These are phyloP conservation scores for Nesogale talazaci DNA, from an alignment of 2,113 vertebrate species.

Conservation along the genomic window DNA sequence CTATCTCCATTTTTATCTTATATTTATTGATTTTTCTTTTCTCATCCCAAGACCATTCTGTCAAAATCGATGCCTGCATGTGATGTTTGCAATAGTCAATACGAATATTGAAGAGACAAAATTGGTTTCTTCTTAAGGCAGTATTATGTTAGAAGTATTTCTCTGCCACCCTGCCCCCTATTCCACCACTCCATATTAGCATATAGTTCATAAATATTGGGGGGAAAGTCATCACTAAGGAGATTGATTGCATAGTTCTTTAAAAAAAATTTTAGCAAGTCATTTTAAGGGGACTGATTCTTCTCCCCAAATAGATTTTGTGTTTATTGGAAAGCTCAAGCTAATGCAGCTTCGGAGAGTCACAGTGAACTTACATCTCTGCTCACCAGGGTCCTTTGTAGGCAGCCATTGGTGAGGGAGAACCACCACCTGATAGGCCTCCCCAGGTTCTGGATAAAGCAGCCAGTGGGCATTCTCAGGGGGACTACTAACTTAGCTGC, in stretches of 20 bases:
- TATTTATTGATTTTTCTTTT: neutral
- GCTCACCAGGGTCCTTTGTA: accelerated
- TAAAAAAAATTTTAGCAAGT: neutral
- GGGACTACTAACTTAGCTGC: neutral
- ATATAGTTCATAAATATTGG: too few relatives aligned
- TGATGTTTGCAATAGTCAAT: neutral
- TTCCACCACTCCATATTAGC: neutral
- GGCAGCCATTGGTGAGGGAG: neutral
- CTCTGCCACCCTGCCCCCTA: neutral
- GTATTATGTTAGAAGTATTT: neutral
- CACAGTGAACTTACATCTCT: neutral
- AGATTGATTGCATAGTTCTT: neutral
- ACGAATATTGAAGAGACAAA: neutral
- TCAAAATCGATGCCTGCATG: accelerated
- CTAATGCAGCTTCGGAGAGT: neutral
- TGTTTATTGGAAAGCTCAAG: neutral
- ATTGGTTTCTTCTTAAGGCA: neutral
- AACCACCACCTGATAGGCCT: accelerated
- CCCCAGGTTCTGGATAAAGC: neutral
- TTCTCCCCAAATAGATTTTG: neutral
- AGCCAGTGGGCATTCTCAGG: neutral
- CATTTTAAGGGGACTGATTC: neutral
- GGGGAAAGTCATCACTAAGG: neutral
- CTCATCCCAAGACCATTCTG: neutral
- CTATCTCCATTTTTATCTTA: neutral